A percentile compares a stretch with the other conserved stretches of the same genome.
Conservation (phyloP, 2,888 invertebrate genomes). For the Fragum sueziense region DNA sequence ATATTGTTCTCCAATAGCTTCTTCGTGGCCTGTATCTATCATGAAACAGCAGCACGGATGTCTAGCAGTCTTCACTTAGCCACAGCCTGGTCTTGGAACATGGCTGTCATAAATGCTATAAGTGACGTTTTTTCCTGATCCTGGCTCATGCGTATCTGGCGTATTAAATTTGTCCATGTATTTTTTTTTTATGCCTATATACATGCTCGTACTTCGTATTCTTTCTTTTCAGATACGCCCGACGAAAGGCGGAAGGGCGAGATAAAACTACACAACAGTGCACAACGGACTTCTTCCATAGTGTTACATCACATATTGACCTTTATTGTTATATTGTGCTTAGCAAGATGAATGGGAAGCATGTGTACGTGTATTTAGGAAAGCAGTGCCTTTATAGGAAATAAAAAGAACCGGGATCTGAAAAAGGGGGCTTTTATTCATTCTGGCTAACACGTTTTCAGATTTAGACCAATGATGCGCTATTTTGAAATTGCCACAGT, state of each 20-base stretch:
- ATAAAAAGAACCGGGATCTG: not conserved
- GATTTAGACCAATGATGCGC: not conserved
- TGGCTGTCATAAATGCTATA: no score
- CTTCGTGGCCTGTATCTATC: no score
- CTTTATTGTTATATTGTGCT: not conserved
- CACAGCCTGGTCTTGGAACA: no score
- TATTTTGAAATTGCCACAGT: not conserved
- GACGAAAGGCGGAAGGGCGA: not conserved
- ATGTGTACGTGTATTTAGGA: not conserved
- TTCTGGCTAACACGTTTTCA: not conserved
- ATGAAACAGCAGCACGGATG: no score
- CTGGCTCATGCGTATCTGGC: no score
- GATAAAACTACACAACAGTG: not conserved
- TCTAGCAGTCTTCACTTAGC: no score
- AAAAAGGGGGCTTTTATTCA: not conserved
- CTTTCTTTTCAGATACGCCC: not conserved
- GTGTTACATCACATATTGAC: conserved; percentile 8
- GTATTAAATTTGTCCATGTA: no score
- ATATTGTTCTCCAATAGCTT: no score
- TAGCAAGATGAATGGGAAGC: conserved; percentile 18
- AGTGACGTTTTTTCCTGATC: no score
- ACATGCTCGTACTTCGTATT: not conserved
- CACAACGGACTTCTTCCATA: not conserved
- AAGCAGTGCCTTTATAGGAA: conserved; percentile 18
- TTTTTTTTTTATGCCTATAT: no score